Conservation (phyloP, 2,797 vertebrate genomes). For the Sternarchorhynchus goeldii region DNA sequence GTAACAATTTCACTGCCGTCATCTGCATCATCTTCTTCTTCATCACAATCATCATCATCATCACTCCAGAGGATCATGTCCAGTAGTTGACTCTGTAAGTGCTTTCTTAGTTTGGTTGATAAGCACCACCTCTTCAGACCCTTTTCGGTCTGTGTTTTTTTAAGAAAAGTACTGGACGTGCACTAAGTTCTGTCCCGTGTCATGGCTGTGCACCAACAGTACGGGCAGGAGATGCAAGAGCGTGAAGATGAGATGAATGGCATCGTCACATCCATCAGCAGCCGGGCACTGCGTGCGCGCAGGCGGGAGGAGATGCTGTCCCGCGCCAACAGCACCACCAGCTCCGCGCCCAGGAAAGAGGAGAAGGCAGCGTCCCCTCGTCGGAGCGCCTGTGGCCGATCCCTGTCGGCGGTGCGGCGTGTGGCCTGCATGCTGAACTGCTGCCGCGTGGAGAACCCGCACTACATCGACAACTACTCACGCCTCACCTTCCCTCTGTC, state of each 20-base stretch:
- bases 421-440: constrained; percentile 77
- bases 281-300: constrained; percentile 68
- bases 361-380: constrained; percentile 67
- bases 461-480: constrained; percentile 93
- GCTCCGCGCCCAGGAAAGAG: constrained; percentile 69
- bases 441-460: constrained; percentile 88
- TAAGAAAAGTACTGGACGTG: background rate
- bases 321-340: constrained; percentile 64
- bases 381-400: constrained; percentile 69
- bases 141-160: no score
- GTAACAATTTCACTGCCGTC: background rate
- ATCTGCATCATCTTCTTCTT: constrained; percentile 1
- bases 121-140: no score
- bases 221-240: constrained; percentile 75
- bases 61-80: background rate
- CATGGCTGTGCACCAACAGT: constrained; percentile 59
- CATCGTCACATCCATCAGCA: constrained; percentile 79
- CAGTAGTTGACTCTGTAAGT: constrained; percentile 42
- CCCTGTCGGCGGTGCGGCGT: constrained; percentile 73
- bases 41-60: constrained; percentile 41
- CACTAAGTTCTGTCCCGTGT: background rate
- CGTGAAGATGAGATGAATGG: constrained; percentile 85
- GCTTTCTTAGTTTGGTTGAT: background rate
- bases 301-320: constrained; percentile 74
- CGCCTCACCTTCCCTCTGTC: constrained; percentile 86